phyloP scores from a whole-genome alignment of 1,140 invertebrate species.

The Achroia grisella region DNA sequence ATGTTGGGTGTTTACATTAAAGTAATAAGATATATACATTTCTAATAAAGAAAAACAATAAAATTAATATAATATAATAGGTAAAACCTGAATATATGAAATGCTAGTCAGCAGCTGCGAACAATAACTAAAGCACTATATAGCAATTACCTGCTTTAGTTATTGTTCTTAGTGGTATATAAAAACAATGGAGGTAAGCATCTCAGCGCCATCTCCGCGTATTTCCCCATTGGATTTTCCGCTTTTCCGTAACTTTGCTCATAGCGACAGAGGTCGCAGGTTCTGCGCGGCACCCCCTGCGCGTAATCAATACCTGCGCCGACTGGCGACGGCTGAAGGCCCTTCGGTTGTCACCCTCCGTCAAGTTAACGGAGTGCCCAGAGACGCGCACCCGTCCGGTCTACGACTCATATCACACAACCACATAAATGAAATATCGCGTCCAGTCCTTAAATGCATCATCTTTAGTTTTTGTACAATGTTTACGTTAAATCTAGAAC shows the following conservation, averaged over 20 bases:
- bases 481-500: conserved; percentile 2
- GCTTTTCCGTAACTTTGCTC: conserved; percentile 21
- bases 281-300: conserved; percentile 20
- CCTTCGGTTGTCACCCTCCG: conserved; percentile 50
- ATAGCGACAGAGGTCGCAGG: conserved; percentile 40
- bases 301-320: conserved; percentile 65
- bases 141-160: too few relatives aligned
- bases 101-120: too few relatives aligned
- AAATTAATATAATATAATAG: too few relatives aligned
- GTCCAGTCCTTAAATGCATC: background rate
- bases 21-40: too few relatives aligned
- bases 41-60: too few relatives aligned
- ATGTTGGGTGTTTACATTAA: too few relatives aligned
- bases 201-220: conserved; percentile 43
- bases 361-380: conserved; percentile 39
- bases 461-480: background rate
- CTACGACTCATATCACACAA: conserved; percentile 18
- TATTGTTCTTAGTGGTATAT: too few relatives aligned
- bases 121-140: too few relatives aligned
- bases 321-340: conserved; percentile 23
- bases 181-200: background rate
- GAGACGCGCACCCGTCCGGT: conserved; percentile 28
- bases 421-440: conserved; percentile 4
- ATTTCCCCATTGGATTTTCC: conserved; percentile 36
- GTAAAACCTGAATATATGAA: too few relatives aligned